phyloP scores from a whole-genome alignment of 2,797 vertebrate genomes.

The Tauraco hartlaubi region DNA sequence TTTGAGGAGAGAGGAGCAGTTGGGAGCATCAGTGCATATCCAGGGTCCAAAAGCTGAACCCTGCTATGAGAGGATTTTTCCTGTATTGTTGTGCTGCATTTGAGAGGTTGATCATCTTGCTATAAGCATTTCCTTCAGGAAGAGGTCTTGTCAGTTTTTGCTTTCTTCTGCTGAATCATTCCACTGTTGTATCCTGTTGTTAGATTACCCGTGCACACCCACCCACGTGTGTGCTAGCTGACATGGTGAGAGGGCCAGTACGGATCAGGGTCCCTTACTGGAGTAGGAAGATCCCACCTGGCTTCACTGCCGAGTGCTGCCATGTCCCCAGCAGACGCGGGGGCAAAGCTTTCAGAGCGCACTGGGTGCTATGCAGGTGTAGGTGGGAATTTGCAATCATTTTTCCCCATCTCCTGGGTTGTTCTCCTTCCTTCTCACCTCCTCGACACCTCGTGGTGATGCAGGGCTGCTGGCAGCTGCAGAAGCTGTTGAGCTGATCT shows the following conservation, averaged over 20 bases:
- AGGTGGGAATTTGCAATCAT: background rate
- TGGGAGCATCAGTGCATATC: background rate
- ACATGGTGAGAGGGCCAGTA: background rate
- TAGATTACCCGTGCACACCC: accelerated
- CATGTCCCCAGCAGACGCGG: accelerated
- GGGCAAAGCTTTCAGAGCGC: background rate
- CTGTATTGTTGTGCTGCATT: background rate
- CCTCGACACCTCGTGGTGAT: accelerated
- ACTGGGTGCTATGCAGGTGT: accelerated
- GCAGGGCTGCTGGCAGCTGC: background rate
- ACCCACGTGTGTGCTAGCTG: accelerated
- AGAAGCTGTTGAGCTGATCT: background rate
- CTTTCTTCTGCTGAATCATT: background rate
- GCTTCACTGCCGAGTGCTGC: background rate
- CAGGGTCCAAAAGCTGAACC: background rate
- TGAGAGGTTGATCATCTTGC: accelerated
- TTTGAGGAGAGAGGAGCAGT: background rate
- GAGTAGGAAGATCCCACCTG: background rate
- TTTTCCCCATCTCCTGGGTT: background rate
- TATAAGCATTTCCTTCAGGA: background rate
- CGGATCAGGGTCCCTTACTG: background rate
- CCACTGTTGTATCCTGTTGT: background rate
- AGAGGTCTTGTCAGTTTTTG: background rate
- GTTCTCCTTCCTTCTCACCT: background rate
- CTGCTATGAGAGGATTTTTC: background rate